Evolutionary conservation across 2,797 vertebrate genomes (phyloP).

Genomic region (Parotocinclus haroldoi): DNA sequence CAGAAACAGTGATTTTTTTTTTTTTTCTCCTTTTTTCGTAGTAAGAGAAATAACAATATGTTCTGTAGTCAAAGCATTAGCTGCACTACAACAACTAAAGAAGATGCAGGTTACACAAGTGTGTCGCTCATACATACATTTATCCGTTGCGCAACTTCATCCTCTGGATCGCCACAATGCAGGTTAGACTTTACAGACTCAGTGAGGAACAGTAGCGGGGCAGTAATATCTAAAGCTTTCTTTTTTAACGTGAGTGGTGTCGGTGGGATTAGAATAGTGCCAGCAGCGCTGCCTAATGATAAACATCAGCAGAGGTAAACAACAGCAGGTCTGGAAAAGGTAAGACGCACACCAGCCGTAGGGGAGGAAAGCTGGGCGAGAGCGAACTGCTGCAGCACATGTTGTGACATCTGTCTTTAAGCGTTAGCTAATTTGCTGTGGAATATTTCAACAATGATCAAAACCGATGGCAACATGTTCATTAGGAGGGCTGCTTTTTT

Average conservation of each 20-base stretch:
- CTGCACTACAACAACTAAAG: too few species aligned
- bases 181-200: not conserved
- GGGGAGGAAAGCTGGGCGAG: constrained; percentile 65
- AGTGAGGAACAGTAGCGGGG: constrained; percentile 12
- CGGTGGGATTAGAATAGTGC: constrained; percentile 35
- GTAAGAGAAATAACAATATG: too few species aligned
- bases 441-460: constrained; percentile 77
- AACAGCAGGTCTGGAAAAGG: constrained; percentile 77
- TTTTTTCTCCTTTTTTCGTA: too few species aligned
- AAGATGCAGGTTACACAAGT: too few species aligned
- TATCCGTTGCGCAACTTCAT: too few species aligned
- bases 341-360: constrained; percentile 63
- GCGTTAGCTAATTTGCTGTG: constrained; percentile 77
- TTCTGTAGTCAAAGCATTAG: too few species aligned
- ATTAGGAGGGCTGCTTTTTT: constrained; percentile 33
- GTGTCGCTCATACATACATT: too few species aligned
- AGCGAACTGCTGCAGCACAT: constrained; percentile 71
- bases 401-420: constrained; percentile 82
- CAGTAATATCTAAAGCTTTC: not conserved
- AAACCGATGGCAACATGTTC: constrained; percentile 64
- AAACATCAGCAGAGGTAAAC: constrained; percentile 76
- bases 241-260: constrained; percentile 40
- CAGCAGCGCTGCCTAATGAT: constrained; percentile 61
- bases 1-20: not conserved
- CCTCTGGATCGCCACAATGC: not conserved